Evolutionary conservation across 2,113 vertebrate genomes (phyloP).

Genomic region (Melanocharis versteri): DNA sequence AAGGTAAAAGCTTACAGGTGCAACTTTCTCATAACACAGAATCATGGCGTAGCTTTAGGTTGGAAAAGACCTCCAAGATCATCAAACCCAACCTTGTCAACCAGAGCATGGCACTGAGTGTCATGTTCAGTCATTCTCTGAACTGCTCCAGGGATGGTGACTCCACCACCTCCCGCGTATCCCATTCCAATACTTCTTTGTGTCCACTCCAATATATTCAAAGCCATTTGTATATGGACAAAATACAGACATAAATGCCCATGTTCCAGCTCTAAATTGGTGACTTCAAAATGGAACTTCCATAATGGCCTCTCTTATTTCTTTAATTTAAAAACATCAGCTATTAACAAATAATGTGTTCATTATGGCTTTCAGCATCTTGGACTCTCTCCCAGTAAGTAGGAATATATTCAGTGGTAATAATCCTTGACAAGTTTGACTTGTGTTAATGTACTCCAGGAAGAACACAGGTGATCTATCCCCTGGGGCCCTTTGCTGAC

Average conservation of each 20-base stretch:
- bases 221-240: background rate
- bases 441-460: background rate
- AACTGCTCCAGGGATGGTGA: too few species aligned
- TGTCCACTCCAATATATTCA: background rate
- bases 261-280: background rate
- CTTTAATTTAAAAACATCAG: background rate
- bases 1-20: background rate
- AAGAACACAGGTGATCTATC: background rate
- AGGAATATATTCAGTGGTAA: background rate
- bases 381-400: background rate
- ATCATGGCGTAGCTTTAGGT: background rate
- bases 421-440: background rate
- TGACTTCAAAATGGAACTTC: background rate
- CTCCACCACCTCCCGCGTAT: background rate
- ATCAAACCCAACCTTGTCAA: background rate
- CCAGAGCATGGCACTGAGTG: background rate
- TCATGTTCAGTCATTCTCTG: background rate
- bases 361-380: background rate
- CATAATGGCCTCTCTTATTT: background rate
- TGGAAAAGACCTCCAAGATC: background rate
- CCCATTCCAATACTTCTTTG: background rate
- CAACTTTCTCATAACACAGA: background rate
- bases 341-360: slow-evolving; percentile 7
- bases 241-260: background rate
- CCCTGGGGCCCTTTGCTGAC: background rate